Base-by-base conservation (phyloP, 2,888 invertebrate genomes). In the Nowickia ferox region DNA sequence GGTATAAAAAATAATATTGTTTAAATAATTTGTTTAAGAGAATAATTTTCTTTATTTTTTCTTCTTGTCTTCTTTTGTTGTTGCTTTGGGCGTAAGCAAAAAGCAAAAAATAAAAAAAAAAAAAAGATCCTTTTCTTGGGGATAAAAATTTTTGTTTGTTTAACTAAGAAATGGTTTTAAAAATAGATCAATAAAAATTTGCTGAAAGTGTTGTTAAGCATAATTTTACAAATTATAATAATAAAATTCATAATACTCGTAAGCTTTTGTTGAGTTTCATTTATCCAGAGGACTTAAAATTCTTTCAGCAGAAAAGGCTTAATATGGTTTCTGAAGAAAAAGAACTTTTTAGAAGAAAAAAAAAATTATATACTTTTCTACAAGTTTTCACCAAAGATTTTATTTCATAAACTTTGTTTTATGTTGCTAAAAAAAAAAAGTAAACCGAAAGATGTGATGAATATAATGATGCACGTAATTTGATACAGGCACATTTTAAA, bases 21-120 rank as follows among this genome's bases (percentile, higher is more conserved):
- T 80, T 80, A 22, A 74, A 80, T 74, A 72, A 57, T 65, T 72
- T 80, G 19, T 65, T 53, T 46, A 80, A 80, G 46, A n/a, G 57
- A 55, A 78, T 69, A 78, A 55, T 40, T 15, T 9, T 30, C 30
- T 30, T 30, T 30, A 30, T 19, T 38, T 66, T 15, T 22, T n/a
- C 40, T n/a, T 10, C 3, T 6, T 15, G 13, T 19, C 22, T 59
- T 59, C n/a, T 59, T 59, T 38, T 13, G 9, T 5, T 10, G 1
- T 48, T 48, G 30, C 30, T n/a, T 15, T n/a, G 9, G 5, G 11
- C 19, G 10, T 30, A 1, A 8, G 17, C 5, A 11, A 40, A 19
- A 68, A 19, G 4, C 2, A 30, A 30, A 30, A 30, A 30, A 4
- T 6, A 30, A 30, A 30, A 30, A 6, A 6, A 30, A 30, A 5